Evolutionary conservation across 2,797 vertebrate species (phyloP), one percentile per base, ranked within the genome.

Genomic region (Hemibagrus guttatus): DNA sequence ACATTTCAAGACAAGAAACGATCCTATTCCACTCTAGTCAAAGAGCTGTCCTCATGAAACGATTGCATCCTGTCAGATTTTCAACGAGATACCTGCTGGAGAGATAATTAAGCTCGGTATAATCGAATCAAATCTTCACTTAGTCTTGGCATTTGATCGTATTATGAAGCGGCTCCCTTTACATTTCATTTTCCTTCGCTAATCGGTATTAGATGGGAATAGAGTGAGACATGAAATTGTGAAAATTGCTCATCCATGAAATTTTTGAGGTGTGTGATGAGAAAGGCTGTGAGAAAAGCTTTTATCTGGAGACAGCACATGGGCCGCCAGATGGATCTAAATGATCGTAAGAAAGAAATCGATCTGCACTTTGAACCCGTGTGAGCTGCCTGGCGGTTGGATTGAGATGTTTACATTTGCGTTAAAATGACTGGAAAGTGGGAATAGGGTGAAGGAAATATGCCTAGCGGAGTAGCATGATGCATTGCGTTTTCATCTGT

Each of bases 41-140:
- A n/a, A 68, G 35, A 76, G 26, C 26, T 63, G 21, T 56, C 61
- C 4, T 9, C 26, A 17, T 54, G 23, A 66, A 84, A 68, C 39
- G 81, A 64, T 17, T 75, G 61, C 61, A 52, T 68, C 72, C 19
- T 58, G 63, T 58, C 49, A 46, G 35, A n/a, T 56, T 81, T 72
- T 75, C 64, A 83, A 76, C 21, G 42, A 66, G 59, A 63, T 23
- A 63, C 46, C 5, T 26, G 11, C 16, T 14, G 16, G 59, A 75
- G 58, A 46, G 35, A 72, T 79, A 78, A 78, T 87, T 78, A 61
- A 46, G 19, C 35, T 58, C 52, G 26, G 61, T 59, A 59, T 84
- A 83, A 87, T 78, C 81, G 12, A 83, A 78, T 87, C 81, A 87
- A 59, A 31, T 69, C 63, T 69, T 52, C 81, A 69, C 84, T 84